phyloP scores from a whole-genome alignment of 2,888 invertebrate genomes.

The Rotaria magnacalcarata region DNA sequence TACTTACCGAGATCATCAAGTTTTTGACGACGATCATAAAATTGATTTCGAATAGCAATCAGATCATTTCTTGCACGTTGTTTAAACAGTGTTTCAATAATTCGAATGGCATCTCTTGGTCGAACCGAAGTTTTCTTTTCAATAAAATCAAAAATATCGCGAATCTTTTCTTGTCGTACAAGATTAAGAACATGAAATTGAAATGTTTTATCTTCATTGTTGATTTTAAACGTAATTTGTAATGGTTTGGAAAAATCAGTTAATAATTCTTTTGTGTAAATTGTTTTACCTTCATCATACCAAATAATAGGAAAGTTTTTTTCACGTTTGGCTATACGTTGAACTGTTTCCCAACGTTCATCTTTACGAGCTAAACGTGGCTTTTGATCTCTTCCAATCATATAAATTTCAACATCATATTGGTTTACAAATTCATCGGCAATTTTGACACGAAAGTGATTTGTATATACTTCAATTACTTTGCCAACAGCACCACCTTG shows the following conservation, averaged over 20 bases:
- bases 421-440: not conserved
- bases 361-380: constrained; percentile 14
- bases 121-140: not conserved
- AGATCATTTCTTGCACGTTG: constrained; percentile 33
- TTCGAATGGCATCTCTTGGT: not conserved
- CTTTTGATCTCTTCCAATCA: constrained; percentile 2
- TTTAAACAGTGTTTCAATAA: constrained; percentile 10
- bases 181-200: constrained; percentile 9
- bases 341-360: constrained; percentile 33
- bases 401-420: constrained; percentile 18
- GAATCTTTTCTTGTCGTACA: constrained; percentile 27
- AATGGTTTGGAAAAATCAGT: constrained; percentile 25
- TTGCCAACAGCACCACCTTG: not conserved
- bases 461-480: constrained; percentile 3
- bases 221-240: not conserved
- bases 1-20: constrained; percentile 17
- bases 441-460: not conserved
- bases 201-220: constrained; percentile 26
- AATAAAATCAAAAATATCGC: constrained; percentile 31
- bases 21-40: constrained; percentile 10
- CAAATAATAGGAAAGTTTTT: constrained; percentile 9
- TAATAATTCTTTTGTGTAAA: constrained; percentile 6
- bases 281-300: constrained; percentile 32
- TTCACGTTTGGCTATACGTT: constrained; percentile 32
- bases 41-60: not conserved